These are phyloP conservation scores for Ophion slaviceki DNA, from an alignment of 2,888 invertebrate genomes.

Conservation along the genomic window DNA sequence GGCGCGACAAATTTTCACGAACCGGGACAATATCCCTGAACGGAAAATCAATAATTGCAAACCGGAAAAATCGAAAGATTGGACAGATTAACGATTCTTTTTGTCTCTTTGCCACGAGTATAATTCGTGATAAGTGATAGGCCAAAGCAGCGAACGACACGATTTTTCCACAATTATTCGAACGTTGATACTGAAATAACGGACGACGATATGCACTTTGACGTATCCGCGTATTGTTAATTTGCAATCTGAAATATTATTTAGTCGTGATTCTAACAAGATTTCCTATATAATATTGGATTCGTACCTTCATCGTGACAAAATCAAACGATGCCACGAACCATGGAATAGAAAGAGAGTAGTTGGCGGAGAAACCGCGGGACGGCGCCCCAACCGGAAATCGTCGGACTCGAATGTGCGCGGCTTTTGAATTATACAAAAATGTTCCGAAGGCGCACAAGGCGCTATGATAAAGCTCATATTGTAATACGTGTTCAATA, in stretches of 20 bases:
- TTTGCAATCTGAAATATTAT: constrained; percentile 36
- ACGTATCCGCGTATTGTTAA: constrained; percentile 46
- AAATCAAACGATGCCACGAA: constrained; percentile 69
- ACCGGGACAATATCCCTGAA: neutral
- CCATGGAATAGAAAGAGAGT: constrained; percentile 69
- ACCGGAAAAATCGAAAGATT: neutral
- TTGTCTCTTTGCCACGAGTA: neutral
- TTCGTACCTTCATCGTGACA: constrained; percentile 75
- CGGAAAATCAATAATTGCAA: neutral
- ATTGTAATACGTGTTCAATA: neutral
- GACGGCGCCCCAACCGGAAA: constrained; percentile 58
- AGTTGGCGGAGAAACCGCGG: constrained; percentile 30
- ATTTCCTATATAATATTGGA: constrained; percentile 70
- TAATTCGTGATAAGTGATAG: constrained; percentile 14
- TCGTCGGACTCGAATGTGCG: neutral
- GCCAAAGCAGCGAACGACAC: constrained; percentile 36
- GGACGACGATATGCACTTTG: constrained; percentile 57
- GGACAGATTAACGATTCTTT: neutral
- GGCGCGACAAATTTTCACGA: neutral
- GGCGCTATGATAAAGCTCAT: neutral
- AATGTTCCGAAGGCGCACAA: neutral
- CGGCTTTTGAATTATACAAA: constrained; percentile 25
- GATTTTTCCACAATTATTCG: constrained; percentile 34
- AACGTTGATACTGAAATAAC: constrained; percentile 37
- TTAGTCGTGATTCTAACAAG: constrained; percentile 45